phyloP scores from a whole-genome alignment of 92 coral and sea anemone species.

The Umimayanthus kanabou region DNA sequence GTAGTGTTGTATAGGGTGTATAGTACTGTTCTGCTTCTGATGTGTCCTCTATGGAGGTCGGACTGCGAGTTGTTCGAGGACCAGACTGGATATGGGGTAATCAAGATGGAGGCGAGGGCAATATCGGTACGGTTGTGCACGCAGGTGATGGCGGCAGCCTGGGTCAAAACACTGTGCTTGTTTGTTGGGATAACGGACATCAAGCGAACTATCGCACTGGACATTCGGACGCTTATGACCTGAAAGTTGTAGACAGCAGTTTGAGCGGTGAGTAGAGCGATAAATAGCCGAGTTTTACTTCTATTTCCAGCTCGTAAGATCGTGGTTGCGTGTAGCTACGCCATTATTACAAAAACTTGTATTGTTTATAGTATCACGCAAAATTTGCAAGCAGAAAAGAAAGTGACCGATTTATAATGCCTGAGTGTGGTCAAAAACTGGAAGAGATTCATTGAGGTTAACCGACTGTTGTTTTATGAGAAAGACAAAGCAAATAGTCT shows the following conservation, averaged over 20 bases:
- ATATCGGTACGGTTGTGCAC: slow-evolving; percentile 76
- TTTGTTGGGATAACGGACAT: slow-evolving; percentile 73
- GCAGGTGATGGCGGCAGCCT: slow-evolving; percentile 41
- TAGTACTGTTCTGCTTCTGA: background rate
- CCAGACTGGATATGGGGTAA: slow-evolving; percentile 86
- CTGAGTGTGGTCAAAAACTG: no score
- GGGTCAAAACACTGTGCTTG: slow-evolving; percentile 58
- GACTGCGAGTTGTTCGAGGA: slow-evolving; percentile 82
- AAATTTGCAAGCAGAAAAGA: background rate
- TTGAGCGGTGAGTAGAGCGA: slow-evolving; percentile 57
- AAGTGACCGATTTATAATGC: no score
- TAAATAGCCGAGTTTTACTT: background rate
- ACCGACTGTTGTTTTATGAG: no score
- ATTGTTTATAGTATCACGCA: background rate
- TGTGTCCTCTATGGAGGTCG: slow-evolving; percentile 31
- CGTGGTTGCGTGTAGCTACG: no score
- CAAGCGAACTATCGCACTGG: slow-evolving; percentile 75
- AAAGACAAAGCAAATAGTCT: no score
- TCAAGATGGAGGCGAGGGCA: slow-evolving; percentile 84
- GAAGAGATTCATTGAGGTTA: no score
- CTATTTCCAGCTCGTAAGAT: background rate
- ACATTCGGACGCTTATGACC: slow-evolving; percentile 59
- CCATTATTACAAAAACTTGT: no score
- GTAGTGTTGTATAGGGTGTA: background rate
- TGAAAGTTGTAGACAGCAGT: slow-evolving; percentile 69